phyloP scores from a whole-genome alignment of 2,888 invertebrate genomes.

The Blastobasis lacticolella region DNA sequence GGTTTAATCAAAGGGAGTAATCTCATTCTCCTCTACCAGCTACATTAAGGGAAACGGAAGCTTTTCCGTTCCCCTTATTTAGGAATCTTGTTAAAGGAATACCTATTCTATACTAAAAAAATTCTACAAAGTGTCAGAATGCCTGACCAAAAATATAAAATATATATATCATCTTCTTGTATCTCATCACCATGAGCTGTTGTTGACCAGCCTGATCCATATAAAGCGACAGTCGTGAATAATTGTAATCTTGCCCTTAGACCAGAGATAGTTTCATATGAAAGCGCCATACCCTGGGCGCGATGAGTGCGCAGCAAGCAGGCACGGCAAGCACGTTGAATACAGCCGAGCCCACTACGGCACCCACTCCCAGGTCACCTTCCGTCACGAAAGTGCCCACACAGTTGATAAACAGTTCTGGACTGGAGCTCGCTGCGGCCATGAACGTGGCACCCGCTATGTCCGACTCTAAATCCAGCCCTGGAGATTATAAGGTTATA shows the following conservation, averaged over 20 bases:
- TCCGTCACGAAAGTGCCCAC: slow-evolving; percentile 87
- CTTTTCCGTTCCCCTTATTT: neutral
- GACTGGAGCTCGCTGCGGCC: slow-evolving; percentile 91
- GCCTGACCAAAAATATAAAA: no score
- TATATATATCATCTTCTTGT: no score
- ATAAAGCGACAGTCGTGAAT: no score
- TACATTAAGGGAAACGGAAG: no score
- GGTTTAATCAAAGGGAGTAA: no score
- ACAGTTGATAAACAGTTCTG: slow-evolving; percentile 89
- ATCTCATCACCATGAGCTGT: no score
- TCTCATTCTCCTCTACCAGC: no score
- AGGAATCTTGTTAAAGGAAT: neutral
- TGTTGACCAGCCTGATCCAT: no score
- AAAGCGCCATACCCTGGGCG: slow-evolving; percentile 60
- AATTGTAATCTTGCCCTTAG: no score
- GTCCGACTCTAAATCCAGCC: slow-evolving; percentile 79
- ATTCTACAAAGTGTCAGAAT: no score
- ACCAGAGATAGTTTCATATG: no score
- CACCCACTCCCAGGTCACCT: slow-evolving; percentile 84
- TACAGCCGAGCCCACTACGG: slow-evolving; percentile 85
- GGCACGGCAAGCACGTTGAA: slow-evolving; percentile 86
- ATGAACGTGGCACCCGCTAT: slow-evolving; percentile 93
- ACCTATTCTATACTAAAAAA: neutral
- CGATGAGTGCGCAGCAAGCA: slow-evolving; percentile 81
- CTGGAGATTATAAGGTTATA: slow-evolving; percentile 39